Evolutionary conservation across 1,140 invertebrate genomes (phyloP), one percentile per base, ranked within the genome.

Genomic region (Whitmania pigra): DNA sequence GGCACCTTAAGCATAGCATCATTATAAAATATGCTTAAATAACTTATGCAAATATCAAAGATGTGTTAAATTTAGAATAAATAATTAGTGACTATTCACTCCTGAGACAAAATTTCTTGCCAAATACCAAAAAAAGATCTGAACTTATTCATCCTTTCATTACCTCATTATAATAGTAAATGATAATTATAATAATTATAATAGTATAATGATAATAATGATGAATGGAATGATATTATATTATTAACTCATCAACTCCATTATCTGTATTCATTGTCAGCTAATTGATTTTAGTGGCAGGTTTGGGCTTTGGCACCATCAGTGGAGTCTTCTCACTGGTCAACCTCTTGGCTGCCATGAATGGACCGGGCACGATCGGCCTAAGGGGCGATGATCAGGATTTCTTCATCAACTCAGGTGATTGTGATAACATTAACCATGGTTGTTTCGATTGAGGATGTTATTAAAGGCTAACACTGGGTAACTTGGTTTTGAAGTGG

Each of bases 291-390:
- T 53, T 77, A 87, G 86, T 97, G 2, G 91, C 92, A 67, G 95
- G 94, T 9, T 83, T 97, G 31, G 95, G 95, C 17, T 97, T 94
- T 85, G 95, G 94, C 36, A 84, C 93, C 1, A 95, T 97, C 83
- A 93, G 92, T 80, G 94, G 93, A 54, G 88, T 90, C 53, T 97
- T 97, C 84, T 90, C 94, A 0, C 80, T 97, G 43, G 86, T 95
- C 0, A 97, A 98, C 85, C 89, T 97, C 0, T 81, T 97, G 17
- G 93, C 94, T 53, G 94, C 97, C 83, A 88, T 93, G 70, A 86
- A 89, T 36, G 95, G 95, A 20, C 95, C 94, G 31, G 94, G 89
- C 22, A 97, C 94, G 0, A 89, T 97, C 83, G 94, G 94, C 25
- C 85, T 97, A 0, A 83, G 87, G 74, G 86, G 86, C 69, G 91